Conservation (phyloP, 2,888 invertebrate species). For the Pocota personata region DNA sequence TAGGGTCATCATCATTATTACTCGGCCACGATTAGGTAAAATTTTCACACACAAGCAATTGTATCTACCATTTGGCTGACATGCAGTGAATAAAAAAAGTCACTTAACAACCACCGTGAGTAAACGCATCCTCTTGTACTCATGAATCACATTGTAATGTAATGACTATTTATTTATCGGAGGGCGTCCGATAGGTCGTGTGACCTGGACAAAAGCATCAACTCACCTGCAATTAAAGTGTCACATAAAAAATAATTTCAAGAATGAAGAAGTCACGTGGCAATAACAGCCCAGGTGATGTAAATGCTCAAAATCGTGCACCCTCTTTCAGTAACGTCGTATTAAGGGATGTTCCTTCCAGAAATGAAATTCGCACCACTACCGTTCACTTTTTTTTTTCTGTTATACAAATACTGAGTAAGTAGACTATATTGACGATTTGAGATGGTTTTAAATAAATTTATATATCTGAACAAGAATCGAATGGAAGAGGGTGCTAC, state of each 20-base stretch:
- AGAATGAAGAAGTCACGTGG: constrained; percentile 66
- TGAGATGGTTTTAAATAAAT: not conserved
- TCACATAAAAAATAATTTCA: constrained; percentile 76
- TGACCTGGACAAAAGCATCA: constrained; percentile 62
- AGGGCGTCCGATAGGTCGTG: constrained; percentile 39
- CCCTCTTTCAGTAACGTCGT: not conserved
- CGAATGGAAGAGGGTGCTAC: constrained; percentile 3
- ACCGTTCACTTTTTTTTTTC: not conserved
- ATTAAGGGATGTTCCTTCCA: constrained; percentile 9
- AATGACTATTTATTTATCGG: constrained; percentile 54
- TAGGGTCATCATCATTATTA: constrained; percentile 56
- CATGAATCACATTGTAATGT: constrained; percentile 47
- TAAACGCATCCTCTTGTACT: constrained; percentile 48
- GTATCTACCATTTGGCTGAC: constrained; percentile 4
- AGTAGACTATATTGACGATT: not conserved
- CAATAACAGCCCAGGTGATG: constrained; percentile 55
- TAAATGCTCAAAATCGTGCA: constrained; percentile 17
- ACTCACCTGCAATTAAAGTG: constrained; percentile 82
- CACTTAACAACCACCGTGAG: constrained; percentile 17
- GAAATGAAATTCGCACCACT: not conserved
- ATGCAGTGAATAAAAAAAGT: constrained; percentile 63
- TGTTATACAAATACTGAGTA: too few species aligned
- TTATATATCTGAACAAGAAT: not conserved
- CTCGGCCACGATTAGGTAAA: constrained; percentile 46
- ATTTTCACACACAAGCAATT: constrained; percentile 48